These are phyloP conservation scores for Zaprionus capensis DNA, from an alignment of 1,140 invertebrate genomes.

Conservation along the genomic window DNA sequence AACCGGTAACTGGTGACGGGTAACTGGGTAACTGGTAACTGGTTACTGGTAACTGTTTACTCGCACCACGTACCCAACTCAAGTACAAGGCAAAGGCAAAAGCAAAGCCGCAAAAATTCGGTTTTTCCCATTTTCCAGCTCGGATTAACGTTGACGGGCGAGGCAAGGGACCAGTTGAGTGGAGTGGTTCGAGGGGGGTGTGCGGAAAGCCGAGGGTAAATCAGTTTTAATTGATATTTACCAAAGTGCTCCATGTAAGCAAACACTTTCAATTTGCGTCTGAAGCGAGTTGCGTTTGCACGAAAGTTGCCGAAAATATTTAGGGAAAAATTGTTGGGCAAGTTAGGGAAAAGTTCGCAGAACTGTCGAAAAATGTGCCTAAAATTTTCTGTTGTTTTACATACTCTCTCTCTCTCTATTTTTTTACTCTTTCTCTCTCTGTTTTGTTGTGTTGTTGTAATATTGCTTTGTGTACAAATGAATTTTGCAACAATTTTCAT, in stretches of 20 bases:
- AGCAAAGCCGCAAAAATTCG: conserved; percentile 58
- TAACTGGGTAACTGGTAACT: conserved; percentile 9
- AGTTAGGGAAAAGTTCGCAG: background rate
- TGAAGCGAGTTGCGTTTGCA: conserved; percentile 56
- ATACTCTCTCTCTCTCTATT: background rate
- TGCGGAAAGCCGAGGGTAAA: conserved; percentile 51
- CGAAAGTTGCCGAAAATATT: conserved; percentile 6
- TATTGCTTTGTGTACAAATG: conserved; percentile 21
- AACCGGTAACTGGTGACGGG: conserved; percentile 4
- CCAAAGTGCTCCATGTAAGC: conserved; percentile 78
- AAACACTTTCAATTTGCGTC: conserved; percentile 75
- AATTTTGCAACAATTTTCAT: conserved; percentile 45
- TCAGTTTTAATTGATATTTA: conserved; percentile 83
- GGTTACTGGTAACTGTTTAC: conserved; percentile 10
- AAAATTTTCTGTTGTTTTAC: background rate
- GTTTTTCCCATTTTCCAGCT: conserved; percentile 52
- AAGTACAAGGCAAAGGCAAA: conserved; percentile 53
- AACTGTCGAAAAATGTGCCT: background rate
- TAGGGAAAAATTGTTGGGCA: conserved; percentile 1
- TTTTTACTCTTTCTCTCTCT: background rate
- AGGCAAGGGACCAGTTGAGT: background rate
- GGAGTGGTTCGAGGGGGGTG: background rate
- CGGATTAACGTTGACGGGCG: conserved; percentile 56
- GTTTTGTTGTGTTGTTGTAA: conserved; percentile 16
- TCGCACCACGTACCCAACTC: conserved; percentile 22